These are phyloP conservation scores for Amblyopsis hoosieri DNA, from an alignment of 2,797 vertebrate genomes.

Conservation along the genomic window DNA sequence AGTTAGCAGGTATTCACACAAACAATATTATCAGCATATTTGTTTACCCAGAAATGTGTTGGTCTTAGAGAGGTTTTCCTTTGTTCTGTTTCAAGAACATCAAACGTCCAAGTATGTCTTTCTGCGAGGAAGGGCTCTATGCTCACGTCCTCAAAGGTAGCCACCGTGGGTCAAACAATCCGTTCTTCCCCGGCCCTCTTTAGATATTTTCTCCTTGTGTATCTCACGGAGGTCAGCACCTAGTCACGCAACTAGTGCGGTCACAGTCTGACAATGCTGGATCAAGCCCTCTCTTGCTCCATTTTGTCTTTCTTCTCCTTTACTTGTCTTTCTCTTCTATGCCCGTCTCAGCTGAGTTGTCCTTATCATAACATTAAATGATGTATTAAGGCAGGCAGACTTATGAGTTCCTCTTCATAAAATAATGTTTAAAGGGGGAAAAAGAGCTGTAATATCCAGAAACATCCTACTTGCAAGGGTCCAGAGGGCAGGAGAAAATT, in stretches of 20 bases:
- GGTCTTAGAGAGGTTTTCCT: not conserved
- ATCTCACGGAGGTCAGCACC: conserved; percentile 25
- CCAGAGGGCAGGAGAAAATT: conserved; percentile 52
- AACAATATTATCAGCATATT: no score
- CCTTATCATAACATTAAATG: conserved; percentile 60
- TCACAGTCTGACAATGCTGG: conserved; percentile 40
- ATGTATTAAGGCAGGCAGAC: conserved; percentile 37
- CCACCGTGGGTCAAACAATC: conserved; percentile 30
- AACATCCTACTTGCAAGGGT: conserved; percentile 18
- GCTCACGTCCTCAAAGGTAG: conserved; percentile 45
- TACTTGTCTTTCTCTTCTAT: not conserved
- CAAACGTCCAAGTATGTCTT: not conserved
- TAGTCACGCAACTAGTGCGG: conserved; percentile 31
- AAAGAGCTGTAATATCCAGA: conserved; percentile 39
- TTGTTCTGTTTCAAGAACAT: not conserved
- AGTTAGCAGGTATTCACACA: no score
- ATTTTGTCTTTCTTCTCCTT: not conserved
- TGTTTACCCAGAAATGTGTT: no score
- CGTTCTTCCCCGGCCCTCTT: not conserved
- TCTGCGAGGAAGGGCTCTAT: conserved; percentile 13
- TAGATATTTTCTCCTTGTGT: conserved; percentile 3
- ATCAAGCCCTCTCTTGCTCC: conserved; percentile 18
- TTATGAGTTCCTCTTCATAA: conserved; percentile 26
- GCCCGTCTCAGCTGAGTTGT: conserved; percentile 25
- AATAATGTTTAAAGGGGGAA: conserved; percentile 45